Evolutionary conservation across 1,140 invertebrate species (phyloP).

Genomic region (Drosophila arizonae): DNA sequence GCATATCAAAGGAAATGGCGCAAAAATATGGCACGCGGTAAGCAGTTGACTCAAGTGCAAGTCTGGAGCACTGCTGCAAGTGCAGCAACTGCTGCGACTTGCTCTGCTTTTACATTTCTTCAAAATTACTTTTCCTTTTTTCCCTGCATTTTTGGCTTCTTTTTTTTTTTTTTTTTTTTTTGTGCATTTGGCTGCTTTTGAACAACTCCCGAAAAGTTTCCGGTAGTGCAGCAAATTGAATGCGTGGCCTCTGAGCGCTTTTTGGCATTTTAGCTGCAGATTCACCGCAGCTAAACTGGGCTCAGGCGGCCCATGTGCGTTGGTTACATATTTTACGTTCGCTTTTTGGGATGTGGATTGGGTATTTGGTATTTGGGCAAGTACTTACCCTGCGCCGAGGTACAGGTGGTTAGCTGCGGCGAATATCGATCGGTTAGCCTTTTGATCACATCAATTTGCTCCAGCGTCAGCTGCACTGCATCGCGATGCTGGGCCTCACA

Average conservation of each 20-base stretch:
- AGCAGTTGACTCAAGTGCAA: slow-evolving; percentile 66
- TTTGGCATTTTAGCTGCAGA: not conserved
- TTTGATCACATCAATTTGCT: slow-evolving; percentile 92
- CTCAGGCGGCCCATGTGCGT: slow-evolving; percentile 54
- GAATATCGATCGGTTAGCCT: slow-evolving; percentile 88
- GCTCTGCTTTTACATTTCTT: slow-evolving; percentile 3
- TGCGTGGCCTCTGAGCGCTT: slow-evolving; percentile 22
- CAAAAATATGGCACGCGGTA: slow-evolving; percentile 81
- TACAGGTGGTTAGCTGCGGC: slow-evolving; percentile 86
- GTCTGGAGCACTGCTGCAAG: slow-evolving; percentile 27
- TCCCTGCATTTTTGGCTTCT: not conserved
- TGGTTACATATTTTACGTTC: slow-evolving; percentile 19
- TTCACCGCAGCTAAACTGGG: slow-evolving; percentile 6
- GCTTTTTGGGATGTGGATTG: not conserved
- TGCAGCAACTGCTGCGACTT: slow-evolving; percentile 26
- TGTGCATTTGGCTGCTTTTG: slow-evolving; percentile 53
- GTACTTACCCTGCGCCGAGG: slow-evolving; percentile 87
- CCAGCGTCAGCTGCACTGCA: slow-evolving; percentile 90
- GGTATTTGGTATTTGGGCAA: no score
- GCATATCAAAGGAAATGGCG: slow-evolving; percentile 78
- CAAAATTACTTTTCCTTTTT: slow-evolving; percentile 8
- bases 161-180: slow-evolving; percentile 19
- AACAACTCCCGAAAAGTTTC: slow-evolving; percentile 57
- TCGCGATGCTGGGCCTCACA: slow-evolving; percentile 92
- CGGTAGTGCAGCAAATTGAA: slow-evolving; percentile 33